These are phyloP conservation scores for Cryptotermes secundus DNA, from an alignment of 1,140 invertebrate genomes.

Conservation along the genomic window DNA sequence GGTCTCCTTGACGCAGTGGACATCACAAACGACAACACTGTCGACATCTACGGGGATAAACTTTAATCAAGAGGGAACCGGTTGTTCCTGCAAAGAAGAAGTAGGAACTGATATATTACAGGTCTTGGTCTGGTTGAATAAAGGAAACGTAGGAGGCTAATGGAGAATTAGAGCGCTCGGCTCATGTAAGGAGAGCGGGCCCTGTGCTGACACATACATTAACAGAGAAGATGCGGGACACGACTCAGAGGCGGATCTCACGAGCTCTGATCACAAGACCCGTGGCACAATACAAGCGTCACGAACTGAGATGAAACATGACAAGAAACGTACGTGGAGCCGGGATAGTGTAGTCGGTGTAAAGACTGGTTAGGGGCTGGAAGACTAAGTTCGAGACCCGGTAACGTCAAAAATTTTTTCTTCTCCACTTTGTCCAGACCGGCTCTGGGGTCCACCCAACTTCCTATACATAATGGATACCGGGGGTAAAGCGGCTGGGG, in stretches of 20 bases:
- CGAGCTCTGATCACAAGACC: too few species aligned
- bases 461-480: too few species aligned
- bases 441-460: too few species aligned
- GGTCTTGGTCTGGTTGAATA: background rate
- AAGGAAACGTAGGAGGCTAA: background rate
- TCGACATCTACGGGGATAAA: background rate
- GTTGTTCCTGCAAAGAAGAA: background rate
- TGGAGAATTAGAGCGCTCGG: background rate
- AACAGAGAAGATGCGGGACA: background rate
- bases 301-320: too few species aligned
- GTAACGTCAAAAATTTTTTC: too few species aligned
- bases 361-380: too few species aligned
- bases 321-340: too few species aligned
- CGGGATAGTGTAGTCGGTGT: too few species aligned
- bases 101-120: background rate
- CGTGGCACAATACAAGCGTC: too few species aligned
- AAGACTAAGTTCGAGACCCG: too few species aligned
- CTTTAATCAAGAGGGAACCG: background rate
- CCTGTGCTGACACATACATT: background rate
- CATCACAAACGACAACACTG: background rate
- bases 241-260: background rate
- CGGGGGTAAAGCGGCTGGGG: too few species aligned
- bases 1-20: background rate
- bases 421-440: too few species aligned
- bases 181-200: background rate